These are phyloP conservation scores for Phylloscopus trochilus DNA, from an alignment of 2,113 vertebrate species.

Conservation along the genomic window DNA sequence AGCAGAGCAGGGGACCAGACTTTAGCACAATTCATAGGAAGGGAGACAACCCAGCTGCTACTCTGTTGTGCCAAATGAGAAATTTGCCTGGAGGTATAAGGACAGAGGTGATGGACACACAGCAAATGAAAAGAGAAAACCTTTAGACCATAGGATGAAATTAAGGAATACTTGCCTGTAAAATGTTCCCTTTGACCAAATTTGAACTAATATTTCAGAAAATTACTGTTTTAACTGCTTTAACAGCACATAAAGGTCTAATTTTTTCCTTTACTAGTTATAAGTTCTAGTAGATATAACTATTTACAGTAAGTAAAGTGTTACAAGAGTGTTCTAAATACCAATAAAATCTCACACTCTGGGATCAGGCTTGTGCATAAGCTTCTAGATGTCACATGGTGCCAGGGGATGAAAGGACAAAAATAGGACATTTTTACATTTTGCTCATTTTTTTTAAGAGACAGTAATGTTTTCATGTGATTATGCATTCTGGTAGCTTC, in stretches of 20 bases:
- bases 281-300: conserved; percentile 57
- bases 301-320: conserved; percentile 46
- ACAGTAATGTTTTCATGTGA: not conserved
- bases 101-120: not conserved
- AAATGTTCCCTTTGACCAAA: not conserved
- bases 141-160: not conserved
- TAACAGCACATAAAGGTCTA: conserved; percentile 39
- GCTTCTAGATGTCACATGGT: not conserved
- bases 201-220: conserved; percentile 39
- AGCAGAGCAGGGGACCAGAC: not conserved
- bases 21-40: not conserved
- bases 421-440: conserved; percentile 34
- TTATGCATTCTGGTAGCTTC: conserved; percentile 14
- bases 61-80: not conserved
- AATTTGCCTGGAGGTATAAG: not conserved
- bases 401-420: conserved; percentile 52
- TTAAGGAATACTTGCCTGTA: not conserved
- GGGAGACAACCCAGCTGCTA: not conserved
- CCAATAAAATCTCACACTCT: conserved; percentile 40
- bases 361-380: conserved; percentile 20
- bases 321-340: conserved; percentile 34
- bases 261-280: conserved; percentile 57
- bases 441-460: not conserved
- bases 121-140: not conserved
- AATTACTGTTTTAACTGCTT: conserved; percentile 35